These are phyloP conservation scores for Girardia tigrina DNA, from an alignment of 2,888 invertebrate genomes.

Conservation along the genomic window DNA sequence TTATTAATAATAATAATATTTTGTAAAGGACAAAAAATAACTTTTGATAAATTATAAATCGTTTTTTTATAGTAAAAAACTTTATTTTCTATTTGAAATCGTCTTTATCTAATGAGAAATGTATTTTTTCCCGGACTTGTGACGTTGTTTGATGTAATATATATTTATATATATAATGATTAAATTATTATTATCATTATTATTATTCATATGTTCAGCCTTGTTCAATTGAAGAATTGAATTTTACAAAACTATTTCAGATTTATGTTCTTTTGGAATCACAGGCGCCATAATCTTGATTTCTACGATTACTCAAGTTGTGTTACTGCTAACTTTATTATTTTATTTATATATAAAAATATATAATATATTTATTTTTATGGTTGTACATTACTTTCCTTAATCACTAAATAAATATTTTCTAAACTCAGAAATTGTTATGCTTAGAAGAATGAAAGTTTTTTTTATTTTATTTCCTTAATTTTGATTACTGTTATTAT, in stretches of 20 bases:
- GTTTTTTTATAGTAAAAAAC: background rate
- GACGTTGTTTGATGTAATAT: background rate
- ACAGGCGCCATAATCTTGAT: constrained; percentile 8
- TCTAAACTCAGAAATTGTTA: no score
- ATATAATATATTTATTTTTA: no score
- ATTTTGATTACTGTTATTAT: no score
- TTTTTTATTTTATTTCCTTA: no score
- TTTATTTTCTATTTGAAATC: background rate
- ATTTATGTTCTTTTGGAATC: constrained; percentile 6
- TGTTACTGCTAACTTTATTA: no score
- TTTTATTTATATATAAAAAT: background rate
- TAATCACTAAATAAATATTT: no score
- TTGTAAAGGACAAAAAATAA: no score
- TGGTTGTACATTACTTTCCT: no score
- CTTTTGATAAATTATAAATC: background rate
- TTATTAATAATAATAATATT: no score
- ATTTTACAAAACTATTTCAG: constrained; percentile 15
- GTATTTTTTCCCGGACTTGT: background rate
- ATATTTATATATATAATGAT: no score
- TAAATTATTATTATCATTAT: background rate
- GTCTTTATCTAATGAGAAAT: background rate
- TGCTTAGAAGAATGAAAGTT: no score
- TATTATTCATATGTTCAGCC: background rate
- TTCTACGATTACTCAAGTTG: background rate
- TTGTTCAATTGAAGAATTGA: constrained; percentile 14